Conservation (phyloP, 2,888 invertebrate species). For the Apamea crenata region DNA sequence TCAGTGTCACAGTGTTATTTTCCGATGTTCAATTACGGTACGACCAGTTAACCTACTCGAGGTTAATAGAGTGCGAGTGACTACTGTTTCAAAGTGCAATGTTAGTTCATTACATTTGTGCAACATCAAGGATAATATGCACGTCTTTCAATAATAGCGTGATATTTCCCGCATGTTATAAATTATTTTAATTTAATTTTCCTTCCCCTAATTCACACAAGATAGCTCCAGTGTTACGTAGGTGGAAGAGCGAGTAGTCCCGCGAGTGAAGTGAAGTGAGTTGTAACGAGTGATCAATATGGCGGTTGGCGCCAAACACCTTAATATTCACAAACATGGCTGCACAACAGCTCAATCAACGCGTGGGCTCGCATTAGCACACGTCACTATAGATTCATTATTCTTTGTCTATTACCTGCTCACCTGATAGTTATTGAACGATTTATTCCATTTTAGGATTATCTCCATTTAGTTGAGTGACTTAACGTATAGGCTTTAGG, state of each 20-base stretch:
- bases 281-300: slow-evolving; percentile 50
- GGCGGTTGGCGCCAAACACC: slow-evolving; percentile 39
- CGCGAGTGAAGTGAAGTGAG: slow-evolving; percentile 25
- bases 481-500: background rate
- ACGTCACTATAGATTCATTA: slow-evolving; percentile 30
- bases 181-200: slow-evolving; percentile 35
- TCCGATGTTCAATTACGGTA: slow-evolving; percentile 44
- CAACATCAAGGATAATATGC: background rate
- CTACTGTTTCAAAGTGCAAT: slow-evolving; percentile 39
- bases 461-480: slow-evolving; percentile 11
- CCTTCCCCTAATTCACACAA: slow-evolving; percentile 6
- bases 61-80: slow-evolving; percentile 33
- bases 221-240: background rate
- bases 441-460: background rate
- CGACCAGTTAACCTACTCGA: slow-evolving; percentile 9
- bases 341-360: slow-evolving; percentile 41
- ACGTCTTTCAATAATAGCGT: slow-evolving; percentile 1
- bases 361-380: slow-evolving; percentile 30
- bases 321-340: slow-evolving; percentile 31
- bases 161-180: slow-evolving; percentile 20
- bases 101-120: slow-evolving; percentile 36
- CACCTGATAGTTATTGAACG: slow-evolving; percentile 2
- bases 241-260: slow-evolving; percentile 15
- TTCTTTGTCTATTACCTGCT: slow-evolving; percentile 12
- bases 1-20: slow-evolving; percentile 47